Conservation (phyloP, 2,113 vertebrate genomes). For the Pimephales promelas region DNA sequence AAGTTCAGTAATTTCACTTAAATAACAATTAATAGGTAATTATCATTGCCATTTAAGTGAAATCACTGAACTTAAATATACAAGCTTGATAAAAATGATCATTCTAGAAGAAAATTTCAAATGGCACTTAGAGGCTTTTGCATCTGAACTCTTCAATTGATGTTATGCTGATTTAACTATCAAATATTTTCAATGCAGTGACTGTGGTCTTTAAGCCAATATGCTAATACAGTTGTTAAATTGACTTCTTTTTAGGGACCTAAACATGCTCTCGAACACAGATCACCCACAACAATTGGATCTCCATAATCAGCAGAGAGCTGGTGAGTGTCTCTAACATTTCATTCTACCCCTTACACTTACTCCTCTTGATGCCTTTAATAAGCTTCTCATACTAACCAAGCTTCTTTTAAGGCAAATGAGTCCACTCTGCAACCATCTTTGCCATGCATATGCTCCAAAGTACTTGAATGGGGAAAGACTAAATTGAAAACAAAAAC, state of each 20-base stretch:
- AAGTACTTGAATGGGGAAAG: neutral
- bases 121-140: too few relatives aligned
- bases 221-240: conserved; percentile 50
- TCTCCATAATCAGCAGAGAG: conserved; percentile 85
- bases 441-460: neutral
- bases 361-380: neutral
- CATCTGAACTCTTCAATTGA: too few relatives aligned
- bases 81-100: too few relatives aligned
- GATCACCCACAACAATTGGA: conserved; percentile 91
- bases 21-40: too few relatives aligned
- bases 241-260: conserved; percentile 76
- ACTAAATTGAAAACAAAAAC: neutral
- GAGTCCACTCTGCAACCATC: neutral
- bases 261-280: conserved; percentile 93
- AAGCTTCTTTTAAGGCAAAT: neutral
- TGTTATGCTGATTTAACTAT: neutral
- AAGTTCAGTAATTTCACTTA: too few relatives aligned
- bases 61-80: too few relatives aligned
- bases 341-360: neutral
- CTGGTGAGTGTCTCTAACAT: conserved; percentile 74
- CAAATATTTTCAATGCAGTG: neutral
- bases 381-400: neutral
- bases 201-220: neutral
- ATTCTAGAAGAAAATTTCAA: too few relatives aligned
- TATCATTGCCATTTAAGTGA: too few relatives aligned